A percentile compares a stretch with the other conserved stretches of the same genome.
phyloP scores from a whole-genome alignment of 2,888 invertebrate genomes.

The Alviniconcha strummeri region DNA sequence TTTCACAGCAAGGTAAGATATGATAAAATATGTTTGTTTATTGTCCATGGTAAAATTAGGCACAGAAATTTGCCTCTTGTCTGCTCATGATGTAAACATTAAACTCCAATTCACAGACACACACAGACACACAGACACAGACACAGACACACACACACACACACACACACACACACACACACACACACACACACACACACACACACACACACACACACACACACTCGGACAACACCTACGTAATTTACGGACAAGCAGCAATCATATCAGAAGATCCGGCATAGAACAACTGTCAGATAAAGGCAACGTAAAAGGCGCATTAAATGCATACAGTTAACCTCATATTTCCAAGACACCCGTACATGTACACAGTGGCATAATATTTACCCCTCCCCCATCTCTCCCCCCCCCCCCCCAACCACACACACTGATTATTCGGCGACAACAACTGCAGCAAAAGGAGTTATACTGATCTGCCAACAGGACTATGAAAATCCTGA shows the following conservation, averaged over 20 bases:
- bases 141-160: neutral
- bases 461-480: no score
- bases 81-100: neutral
- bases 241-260: neutral
- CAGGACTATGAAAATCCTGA: no score
- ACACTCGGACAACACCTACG: neutral
- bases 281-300: neutral
- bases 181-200: constrained; percentile 8
- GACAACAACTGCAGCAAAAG: no score
- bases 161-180: neutral
- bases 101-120: neutral
- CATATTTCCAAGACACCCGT: neutral
- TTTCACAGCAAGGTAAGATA: neutral
- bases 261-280: neutral
- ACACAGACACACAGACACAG: constrained; percentile 19
- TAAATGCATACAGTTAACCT: neutral
- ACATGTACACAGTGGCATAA: neutral
- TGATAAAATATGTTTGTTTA: neutral
- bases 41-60: neutral
- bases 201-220: constrained; percentile 20
- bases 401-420: no score
- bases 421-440: no score
- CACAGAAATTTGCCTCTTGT: neutral
- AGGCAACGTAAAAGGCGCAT: neutral
- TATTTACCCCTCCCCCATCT: no score